phyloP scores from a whole-genome alignment of 2,113 vertebrate genomes.

The Seriola rivoliana region DNA sequence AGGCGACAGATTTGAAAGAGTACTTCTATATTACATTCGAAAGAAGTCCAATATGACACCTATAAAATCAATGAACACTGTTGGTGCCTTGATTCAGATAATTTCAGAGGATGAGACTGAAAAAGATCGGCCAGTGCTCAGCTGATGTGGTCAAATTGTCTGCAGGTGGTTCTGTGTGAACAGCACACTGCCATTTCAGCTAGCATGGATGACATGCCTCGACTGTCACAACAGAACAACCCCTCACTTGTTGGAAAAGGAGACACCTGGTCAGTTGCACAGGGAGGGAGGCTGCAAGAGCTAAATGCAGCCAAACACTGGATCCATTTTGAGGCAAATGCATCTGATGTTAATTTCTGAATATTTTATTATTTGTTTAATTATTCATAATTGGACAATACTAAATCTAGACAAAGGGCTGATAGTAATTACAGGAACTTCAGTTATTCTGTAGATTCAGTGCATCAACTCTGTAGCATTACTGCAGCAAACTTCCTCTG shows the following conservation, averaged over 20 bases:
- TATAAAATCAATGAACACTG: constrained; percentile 10
- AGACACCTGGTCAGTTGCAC: constrained; percentile 69
- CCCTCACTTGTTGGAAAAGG: constrained; percentile 38
- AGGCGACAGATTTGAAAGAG: background rate
- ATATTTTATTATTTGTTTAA: background rate
- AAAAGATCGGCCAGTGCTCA: constrained; percentile 11
- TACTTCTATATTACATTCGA: background rate
- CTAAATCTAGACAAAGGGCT: background rate
- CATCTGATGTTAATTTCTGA: background rate
- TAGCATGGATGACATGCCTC: constrained; percentile 38
- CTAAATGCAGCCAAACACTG: constrained; percentile 11
- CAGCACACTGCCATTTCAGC: constrained; percentile 50
- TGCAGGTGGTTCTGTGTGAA: constrained; percentile 74
- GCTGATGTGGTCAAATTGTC: constrained; percentile 53
- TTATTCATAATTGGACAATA: background rate
- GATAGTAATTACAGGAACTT: background rate
- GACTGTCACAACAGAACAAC: constrained; percentile 68
- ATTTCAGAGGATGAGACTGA: constrained; percentile 41
- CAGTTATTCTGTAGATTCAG: background rate
- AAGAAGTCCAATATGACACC: background rate
- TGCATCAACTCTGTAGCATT: background rate
- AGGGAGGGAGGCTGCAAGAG: background rate
- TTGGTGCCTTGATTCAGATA: background rate
- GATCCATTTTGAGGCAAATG: constrained; percentile 1
- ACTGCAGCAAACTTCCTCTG: background rate